Percentiles rank a stretch among this genome's conserved stretches.
phyloP scores from a whole-genome alignment of 2,113 vertebrate genomes.

The Oriolus oriolus region DNA sequence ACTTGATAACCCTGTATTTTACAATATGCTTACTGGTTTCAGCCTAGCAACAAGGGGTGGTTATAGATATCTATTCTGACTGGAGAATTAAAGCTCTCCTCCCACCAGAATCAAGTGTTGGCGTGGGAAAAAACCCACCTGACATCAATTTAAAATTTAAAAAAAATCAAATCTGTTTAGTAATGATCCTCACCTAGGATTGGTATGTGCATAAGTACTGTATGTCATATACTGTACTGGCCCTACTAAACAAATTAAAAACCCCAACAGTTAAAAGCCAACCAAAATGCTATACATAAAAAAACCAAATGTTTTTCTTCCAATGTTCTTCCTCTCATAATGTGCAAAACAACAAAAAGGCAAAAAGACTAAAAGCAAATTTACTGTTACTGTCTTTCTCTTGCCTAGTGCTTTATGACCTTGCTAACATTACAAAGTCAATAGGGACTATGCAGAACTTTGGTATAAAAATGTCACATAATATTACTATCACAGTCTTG shows the following conservation, averaged over 20 bases:
- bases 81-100: slow-evolving; percentile 70
- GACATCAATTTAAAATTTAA: neutral
- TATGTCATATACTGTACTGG: slow-evolving; percentile 69
- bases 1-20: slow-evolving; percentile 71
- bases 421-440: slow-evolving; percentile 70
- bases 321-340: slow-evolving; percentile 78
- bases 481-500: slow-evolving; percentile 71
- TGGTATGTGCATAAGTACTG: slow-evolving; percentile 75
- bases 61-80: slow-evolving; percentile 61
- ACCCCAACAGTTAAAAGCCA: slow-evolving; percentile 64
- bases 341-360: slow-evolving; percentile 95
- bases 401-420: slow-evolving; percentile 82
- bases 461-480: slow-evolving; percentile 84
- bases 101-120: slow-evolving; percentile 54
- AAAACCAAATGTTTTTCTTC: slow-evolving; percentile 62
- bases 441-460: slow-evolving; percentile 83
- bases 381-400: slow-evolving; percentile 70
- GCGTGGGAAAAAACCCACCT: neutral
- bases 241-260: slow-evolving; percentile 67
- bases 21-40: slow-evolving; percentile 67
- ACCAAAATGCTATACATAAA: slow-evolving; percentile 56
- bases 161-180: slow-evolving; percentile 26
- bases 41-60: slow-evolving; percentile 65
- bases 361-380: slow-evolving; percentile 81
- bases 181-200: slow-evolving; percentile 62